phyloP scores from a whole-genome alignment of 2,113 vertebrate species.

The Campylomormyrus numenius region DNA sequence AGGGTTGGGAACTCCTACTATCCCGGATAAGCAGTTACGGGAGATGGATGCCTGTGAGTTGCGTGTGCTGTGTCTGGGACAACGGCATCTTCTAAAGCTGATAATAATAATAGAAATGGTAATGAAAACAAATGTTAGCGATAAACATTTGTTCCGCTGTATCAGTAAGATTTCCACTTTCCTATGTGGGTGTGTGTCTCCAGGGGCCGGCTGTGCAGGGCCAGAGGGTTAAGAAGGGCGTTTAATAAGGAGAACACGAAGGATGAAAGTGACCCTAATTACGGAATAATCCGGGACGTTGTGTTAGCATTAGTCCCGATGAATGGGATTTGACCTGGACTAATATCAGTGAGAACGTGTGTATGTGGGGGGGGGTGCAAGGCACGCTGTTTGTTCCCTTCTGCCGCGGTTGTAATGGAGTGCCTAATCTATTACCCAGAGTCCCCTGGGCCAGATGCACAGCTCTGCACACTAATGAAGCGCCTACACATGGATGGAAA shows the following conservation, averaged over 20 bases:
- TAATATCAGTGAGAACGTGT: constrained; percentile 13
- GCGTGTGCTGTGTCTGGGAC: neutral
- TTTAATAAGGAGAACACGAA: neutral
- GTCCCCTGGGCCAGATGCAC: constrained; percentile 16
- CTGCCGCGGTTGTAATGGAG: constrained; percentile 21
- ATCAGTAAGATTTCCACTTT: neutral
- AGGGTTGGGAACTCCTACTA: neutral
- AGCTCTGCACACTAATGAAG: constrained; percentile 20
- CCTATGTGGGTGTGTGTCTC: neutral
- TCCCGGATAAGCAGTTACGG: neutral
- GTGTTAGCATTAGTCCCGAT: constrained; percentile 28
- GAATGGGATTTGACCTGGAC: constrained; percentile 29
- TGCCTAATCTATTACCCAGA: constrained; percentile 29
- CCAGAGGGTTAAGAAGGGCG: constrained; percentile 19
- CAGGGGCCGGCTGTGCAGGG: neutral
- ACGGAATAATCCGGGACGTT: constrained; percentile 27
- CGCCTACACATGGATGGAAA: neutral
- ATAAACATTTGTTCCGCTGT: neutral
- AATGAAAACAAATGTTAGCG: neutral
- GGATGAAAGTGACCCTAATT: constrained; percentile 25
- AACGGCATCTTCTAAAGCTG: neutral
- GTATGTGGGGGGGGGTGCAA: neutral
- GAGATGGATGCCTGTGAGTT: neutral
- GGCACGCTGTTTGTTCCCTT: constrained; percentile 11
- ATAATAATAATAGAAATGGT: neutral